Evolutionary conservation across 2,797 vertebrate species (phyloP).

Genomic region (Pristis pectinata): DNA sequence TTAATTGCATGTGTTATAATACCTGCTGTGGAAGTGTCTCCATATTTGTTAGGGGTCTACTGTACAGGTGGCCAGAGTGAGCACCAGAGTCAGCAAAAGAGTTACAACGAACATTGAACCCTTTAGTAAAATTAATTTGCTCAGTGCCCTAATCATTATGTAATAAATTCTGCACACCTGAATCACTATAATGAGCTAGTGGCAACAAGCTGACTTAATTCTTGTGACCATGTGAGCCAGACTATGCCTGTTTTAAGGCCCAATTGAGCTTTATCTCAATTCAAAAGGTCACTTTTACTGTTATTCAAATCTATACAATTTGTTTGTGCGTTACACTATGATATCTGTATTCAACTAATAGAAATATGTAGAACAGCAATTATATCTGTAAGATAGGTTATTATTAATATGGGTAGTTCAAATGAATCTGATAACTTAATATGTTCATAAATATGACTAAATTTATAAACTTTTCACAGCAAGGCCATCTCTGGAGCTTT

Average conservation of each 20-base stretch:
- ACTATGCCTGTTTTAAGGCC: neutral
- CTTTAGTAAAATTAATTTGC: neutral
- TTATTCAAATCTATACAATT: neutral
- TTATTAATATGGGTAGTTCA: neutral
- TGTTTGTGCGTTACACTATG: neutral
- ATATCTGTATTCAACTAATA: neutral
- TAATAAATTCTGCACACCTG: neutral
- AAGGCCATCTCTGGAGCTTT: conserved; percentile 52
- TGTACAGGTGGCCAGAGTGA: neutral
- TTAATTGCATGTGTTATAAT: too few species aligned
- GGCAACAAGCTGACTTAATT: neutral
- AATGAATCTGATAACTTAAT: neutral
- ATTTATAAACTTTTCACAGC: conserved; percentile 46
- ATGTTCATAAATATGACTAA: neutral
- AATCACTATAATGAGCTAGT: neutral
- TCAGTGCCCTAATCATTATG: neutral
- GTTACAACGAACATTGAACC: too few species aligned
- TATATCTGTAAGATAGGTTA: neutral
- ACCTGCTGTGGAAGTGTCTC: too few species aligned
- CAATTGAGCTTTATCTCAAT: neutral
- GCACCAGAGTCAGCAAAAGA: neutral
- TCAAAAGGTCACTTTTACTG: neutral
- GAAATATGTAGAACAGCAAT: neutral
- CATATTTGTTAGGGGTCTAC: too few species aligned
- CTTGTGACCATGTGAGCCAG: neutral